These are phyloP conservation scores for Tamias sibiricus DNA, from an alignment of 2,113 vertebrate genomes.

Conservation along the genomic window DNA sequence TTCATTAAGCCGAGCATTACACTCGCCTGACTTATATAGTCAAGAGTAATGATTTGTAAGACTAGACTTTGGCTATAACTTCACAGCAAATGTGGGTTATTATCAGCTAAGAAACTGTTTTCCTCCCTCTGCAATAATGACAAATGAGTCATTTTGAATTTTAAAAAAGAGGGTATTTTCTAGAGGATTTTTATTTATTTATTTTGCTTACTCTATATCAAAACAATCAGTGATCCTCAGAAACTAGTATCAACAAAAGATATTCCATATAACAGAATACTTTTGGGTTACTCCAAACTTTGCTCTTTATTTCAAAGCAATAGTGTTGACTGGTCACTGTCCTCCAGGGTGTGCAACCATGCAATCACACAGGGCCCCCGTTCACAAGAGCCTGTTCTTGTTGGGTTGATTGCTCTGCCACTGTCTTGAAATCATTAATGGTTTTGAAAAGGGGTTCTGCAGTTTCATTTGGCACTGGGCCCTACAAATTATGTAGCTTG, in stretches of 20 bases:
- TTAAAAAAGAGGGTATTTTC: constrained; percentile 1
- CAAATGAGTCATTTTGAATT: not conserved
- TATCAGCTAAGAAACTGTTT: not conserved
- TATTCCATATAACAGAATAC: not conserved
- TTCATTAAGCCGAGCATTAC: not conserved
- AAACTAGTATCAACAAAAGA: not conserved
- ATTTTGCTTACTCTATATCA: not conserved
- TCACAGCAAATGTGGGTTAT: not conserved
- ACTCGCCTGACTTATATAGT: not conserved
- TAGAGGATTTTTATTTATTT: not conserved
- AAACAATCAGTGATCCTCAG: not conserved
- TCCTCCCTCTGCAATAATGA: not conserved
- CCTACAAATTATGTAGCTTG: no score
- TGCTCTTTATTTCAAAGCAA: not conserved
- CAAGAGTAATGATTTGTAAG: not conserved
- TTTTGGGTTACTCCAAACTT: not conserved
- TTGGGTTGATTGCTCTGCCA: not conserved
- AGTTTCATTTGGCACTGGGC: no score
- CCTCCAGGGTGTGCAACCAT: not conserved
- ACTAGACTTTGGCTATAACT: not conserved
- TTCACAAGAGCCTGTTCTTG: not conserved
- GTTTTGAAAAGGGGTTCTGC: not conserved
- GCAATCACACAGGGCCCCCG: rapidly evolving
- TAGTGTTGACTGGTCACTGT: not conserved
- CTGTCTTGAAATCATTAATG: not conserved